Evolutionary conservation across 2,113 vertebrate species (phyloP).

Genomic region (Callocephalon fimbriatum): DNA sequence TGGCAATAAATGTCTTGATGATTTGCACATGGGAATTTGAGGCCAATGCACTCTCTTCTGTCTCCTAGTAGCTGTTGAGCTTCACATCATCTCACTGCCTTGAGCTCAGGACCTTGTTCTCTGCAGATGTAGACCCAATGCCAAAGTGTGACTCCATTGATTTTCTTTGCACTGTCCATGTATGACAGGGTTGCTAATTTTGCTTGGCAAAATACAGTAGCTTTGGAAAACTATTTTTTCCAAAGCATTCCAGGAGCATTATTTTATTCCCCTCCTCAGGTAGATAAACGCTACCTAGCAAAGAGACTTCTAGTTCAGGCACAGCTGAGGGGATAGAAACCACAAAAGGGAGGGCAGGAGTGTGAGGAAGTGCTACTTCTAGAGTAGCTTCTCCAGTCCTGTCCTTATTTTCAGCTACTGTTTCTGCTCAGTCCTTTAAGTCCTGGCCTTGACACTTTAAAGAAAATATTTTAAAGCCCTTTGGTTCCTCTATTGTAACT

Average conservation of each 20-base stretch:
- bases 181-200: not conserved
- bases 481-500: not conserved
- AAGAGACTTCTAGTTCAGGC: not conserved
- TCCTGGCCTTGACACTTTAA: not conserved
- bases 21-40: not conserved
- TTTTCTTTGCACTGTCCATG: not conserved
- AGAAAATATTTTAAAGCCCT: not conserved
- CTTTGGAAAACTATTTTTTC: not conserved
- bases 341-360: not conserved
- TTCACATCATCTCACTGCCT: not conserved
- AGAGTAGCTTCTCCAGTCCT: not conserved
- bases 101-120: not conserved
- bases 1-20: not conserved
- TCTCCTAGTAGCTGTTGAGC: not conserved
- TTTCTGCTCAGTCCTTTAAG: not conserved
- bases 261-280: not conserved
- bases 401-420: not conserved
- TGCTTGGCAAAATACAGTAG: not conserved
- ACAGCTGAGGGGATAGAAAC: not conserved
- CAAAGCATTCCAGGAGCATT: too few species aligned
- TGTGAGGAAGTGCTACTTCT: not conserved
- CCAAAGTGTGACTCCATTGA: fast-evolving
- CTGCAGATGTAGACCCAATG: not conserved
- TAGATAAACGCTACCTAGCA: not conserved
- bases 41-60: not conserved